A percentile compares a stretch with the other conserved stretches of the same genome.
Evolutionary conservation across 2,113 vertebrate genomes (phyloP).

Genomic region (Megaceryle torquata): DNA sequence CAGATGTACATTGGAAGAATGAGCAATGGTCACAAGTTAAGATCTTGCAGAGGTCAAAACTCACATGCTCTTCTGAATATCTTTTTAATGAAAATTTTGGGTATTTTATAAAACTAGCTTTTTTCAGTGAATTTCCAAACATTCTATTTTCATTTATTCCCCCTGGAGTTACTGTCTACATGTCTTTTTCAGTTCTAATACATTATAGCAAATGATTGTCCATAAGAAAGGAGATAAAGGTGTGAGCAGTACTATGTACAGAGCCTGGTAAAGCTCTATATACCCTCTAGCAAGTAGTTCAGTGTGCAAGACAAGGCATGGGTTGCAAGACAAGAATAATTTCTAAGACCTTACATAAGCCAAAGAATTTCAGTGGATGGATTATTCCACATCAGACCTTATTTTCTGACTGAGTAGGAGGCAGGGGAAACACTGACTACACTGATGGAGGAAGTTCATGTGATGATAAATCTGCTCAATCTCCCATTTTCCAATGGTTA

Average conservation of each 20-base stretch:
- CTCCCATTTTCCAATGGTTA: constrained; percentile 24
- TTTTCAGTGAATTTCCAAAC: not conserved
- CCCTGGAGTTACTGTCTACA: not conserved
- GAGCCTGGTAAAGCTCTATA: not conserved
- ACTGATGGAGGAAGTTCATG: not conserved
- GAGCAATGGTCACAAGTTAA: not conserved
- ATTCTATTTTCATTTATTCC: not conserved
- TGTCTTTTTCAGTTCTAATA: not conserved
- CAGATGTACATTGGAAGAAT: not conserved
- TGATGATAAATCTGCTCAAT: constrained; percentile 26
- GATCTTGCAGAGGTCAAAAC: not conserved
- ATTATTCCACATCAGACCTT: not conserved
- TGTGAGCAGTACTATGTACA: not conserved
- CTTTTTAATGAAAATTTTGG: not conserved
- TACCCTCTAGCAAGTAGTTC: not conserved
- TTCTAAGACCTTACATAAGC: not conserved
- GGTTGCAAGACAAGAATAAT: not conserved
- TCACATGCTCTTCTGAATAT: not conserved
- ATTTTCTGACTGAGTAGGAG: constrained; percentile 17
- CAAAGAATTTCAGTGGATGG: not conserved
- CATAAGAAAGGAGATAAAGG: not conserved
- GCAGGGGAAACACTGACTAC: constrained; percentile 10
- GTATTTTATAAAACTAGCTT: not conserved
- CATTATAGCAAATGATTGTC: not conserved
- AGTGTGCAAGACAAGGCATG: not conserved